A percentile compares a stretch with the other conserved stretches of the same genome.
Conservation (phyloP, 2,113 vertebrate species). For the Pangasianodon hypophthalmus region DNA sequence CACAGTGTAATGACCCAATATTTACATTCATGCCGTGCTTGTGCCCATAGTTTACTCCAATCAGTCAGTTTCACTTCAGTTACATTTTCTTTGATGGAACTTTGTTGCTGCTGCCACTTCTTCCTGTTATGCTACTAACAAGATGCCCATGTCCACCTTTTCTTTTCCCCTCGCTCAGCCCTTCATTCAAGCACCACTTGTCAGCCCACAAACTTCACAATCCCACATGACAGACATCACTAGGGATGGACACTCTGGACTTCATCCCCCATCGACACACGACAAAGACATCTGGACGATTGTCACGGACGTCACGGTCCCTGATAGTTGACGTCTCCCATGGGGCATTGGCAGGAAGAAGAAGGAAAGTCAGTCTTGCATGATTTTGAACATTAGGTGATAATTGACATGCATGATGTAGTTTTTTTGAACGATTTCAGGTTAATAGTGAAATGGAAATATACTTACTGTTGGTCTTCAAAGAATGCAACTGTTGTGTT, state of each 20-base stretch:
- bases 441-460: slow-evolving; percentile 20
- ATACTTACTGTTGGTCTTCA: slow-evolving; percentile 8
- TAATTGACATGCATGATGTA: slow-evolving; percentile 44
- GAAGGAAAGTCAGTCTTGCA: slow-evolving; percentile 66
- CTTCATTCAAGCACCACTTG: slow-evolving; percentile 67
- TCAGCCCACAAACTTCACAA: slow-evolving; percentile 64
- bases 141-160: slow-evolving; percentile 35
- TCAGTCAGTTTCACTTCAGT: slow-evolving; percentile 7
- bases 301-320: slow-evolving; percentile 79
- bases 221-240: slow-evolving; percentile 62
- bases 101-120: not conserved
- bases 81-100: not conserved
- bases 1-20: not conserved
- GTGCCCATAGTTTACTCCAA: not conserved
- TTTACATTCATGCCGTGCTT: not conserved
- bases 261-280: slow-evolving; percentile 51
- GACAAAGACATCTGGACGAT: slow-evolving; percentile 81
- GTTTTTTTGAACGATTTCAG: slow-evolving; percentile 14
- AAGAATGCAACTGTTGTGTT: not conserved
- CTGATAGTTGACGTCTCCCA: slow-evolving; percentile 77
- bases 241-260: slow-evolving; percentile 64
- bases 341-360: slow-evolving; percentile 63
- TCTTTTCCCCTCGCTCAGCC: slow-evolving; percentile 42
- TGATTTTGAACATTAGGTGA: slow-evolving; percentile 64
- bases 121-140: slow-evolving; percentile 26